A percentile compares a stretch with the other conserved stretches of the same genome.
These are phyloP conservation scores for Thera obeliscata DNA, from an alignment of 2,888 invertebrate species.

Conservation along the genomic window DNA sequence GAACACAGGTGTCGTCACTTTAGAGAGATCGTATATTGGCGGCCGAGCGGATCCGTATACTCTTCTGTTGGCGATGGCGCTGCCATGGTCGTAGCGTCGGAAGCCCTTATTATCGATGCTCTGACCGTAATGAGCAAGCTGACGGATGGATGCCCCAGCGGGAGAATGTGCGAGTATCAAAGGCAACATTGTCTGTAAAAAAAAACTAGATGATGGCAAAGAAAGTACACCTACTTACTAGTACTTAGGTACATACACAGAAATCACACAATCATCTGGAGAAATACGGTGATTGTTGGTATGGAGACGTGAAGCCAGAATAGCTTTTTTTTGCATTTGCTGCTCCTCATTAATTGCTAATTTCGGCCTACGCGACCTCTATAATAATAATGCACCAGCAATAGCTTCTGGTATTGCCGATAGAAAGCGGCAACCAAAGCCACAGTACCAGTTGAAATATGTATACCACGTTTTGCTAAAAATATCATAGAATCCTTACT, in stretches of 20 bases:
- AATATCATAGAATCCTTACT: constrained; percentile 30
- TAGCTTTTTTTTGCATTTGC: no score
- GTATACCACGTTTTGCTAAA: background rate
- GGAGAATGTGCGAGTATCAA: constrained; percentile 74
- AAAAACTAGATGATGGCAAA: background rate
- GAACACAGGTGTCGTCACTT: constrained; percentile 85
- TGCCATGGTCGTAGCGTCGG: constrained; percentile 85
- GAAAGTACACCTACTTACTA: background rate
- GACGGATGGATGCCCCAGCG: constrained; percentile 86
- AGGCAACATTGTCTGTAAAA: constrained; percentile 86
- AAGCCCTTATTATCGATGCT: constrained; percentile 76
- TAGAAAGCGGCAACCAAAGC: no score
- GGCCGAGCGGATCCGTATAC: constrained; percentile 82
- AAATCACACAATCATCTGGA: background rate
- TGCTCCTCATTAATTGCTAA: no score
- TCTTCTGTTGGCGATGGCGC: constrained; percentile 72
- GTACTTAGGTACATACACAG: no score
- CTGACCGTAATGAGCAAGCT: constrained; percentile 88
- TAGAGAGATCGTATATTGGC: constrained; percentile 84
- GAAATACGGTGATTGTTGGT: no score
- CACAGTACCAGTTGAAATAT: background rate
- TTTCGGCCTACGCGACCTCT: no score
- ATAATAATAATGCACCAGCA: no score
- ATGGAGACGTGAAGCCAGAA: no score
- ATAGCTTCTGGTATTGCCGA: no score